Evolutionary conservation across 1,140 invertebrate species (phyloP), one percentile per base, ranked within the genome.

Genomic region (Brachionus rubens): DNA sequence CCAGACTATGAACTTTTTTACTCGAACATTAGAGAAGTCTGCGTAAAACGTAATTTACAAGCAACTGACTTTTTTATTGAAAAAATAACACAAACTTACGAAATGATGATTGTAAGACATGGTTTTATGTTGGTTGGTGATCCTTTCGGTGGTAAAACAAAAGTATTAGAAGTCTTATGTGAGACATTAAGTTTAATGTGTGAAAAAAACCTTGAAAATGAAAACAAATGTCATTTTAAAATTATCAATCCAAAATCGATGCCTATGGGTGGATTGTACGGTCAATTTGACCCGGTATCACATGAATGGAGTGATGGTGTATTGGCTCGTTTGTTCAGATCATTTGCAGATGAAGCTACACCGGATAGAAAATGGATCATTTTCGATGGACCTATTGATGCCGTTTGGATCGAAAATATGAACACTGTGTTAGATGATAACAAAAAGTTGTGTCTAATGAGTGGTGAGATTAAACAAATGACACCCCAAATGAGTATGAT

Each of bases 121-220:
- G 93, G 84, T 46, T 85, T 86, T 77, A 86, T 86, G 85, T 78
- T 86, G 78, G 84, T 86, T 41, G 85, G 85, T n/a, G 83, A 85
- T 54, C 84, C 85, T 5, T 85, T 87, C 79, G 86, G 85, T 47
- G 81, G 82, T 36, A 86, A 86, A 78, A 82, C 83, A 0, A 89
- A 88, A 77, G 90, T 91, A 3, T 78, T 85, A 5, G 80, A 85
- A 46, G 81, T 81, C 0, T 83, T 96, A 6, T 90, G 90, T 2
- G 89, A 91, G 56, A 87, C 90, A 0, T 85, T 94, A 56, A 87
- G 88, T 0, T 87, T 89, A 43, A 79, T 85, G 65, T 78, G 79
- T 65, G 79, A 81, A 54, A 76, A 76, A 50, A 48, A 62, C 21
- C 19, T 48, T 5, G 75, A 4, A 82, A 79, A 82, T 77, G 83